A percentile compares a stretch with the other conserved stretches of the same genome.
phyloP scores from a whole-genome alignment of 2,113 vertebrate genomes.

The Thomomys bottae region DNA sequence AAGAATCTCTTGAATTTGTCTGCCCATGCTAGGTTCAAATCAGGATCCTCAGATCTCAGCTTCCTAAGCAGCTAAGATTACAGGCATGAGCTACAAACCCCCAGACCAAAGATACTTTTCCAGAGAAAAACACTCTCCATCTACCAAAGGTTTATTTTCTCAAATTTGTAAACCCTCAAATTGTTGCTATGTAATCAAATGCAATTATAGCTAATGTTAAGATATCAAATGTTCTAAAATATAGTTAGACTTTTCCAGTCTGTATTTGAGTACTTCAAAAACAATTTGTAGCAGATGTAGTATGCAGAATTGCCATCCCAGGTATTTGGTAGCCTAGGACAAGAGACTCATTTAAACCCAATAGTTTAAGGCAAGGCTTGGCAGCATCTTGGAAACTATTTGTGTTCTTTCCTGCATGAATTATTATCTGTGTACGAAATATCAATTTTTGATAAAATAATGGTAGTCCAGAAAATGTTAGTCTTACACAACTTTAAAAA shows the following conservation, averaged over 20 bases:
- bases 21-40: too few relatives aligned
- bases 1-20: too few relatives aligned
- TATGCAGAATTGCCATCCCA: too few relatives aligned
- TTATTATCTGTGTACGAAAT: neutral
- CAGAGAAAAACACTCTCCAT: neutral
- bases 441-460: neutral
- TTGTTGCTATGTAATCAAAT: slow-evolving; percentile 31
- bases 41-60: too few relatives aligned
- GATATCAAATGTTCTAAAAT: slow-evolving; percentile 8
- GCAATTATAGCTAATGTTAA: slow-evolving; percentile 7
- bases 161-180: slow-evolving; percentile 19
- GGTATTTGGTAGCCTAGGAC: too few relatives aligned
- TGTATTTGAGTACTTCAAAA: neutral
- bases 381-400: neutral
- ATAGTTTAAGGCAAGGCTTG: too few relatives aligned
- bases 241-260: slow-evolving; percentile 13
- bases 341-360: too few relatives aligned
- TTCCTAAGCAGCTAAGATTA: too few relatives aligned
- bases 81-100: too few relatives aligned
- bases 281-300: neutral
- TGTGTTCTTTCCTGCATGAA: neutral
- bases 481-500: neutral
- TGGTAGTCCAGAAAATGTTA: neutral
- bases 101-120: neutral
- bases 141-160: slow-evolving; percentile 43